Conservation (phyloP, 2,888 invertebrate species). For the Caenorhabditis virilis region DNA sequence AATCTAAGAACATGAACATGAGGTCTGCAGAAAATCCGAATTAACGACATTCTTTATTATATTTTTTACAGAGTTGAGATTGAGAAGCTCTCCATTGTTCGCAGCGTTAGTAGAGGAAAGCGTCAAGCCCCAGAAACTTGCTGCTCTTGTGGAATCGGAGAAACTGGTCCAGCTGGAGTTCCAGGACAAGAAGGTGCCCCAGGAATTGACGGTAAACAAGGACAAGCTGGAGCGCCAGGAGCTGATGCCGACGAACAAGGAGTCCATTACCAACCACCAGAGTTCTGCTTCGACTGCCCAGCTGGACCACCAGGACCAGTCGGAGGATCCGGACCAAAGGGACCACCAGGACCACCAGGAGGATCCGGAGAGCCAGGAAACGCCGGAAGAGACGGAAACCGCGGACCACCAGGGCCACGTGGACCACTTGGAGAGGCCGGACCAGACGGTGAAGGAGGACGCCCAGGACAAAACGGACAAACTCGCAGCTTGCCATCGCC, state of each 20-base stretch:
- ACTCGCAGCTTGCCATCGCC: constrained; percentile 40
- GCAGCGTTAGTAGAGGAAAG: constrained; percentile 23
- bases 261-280: constrained; percentile 32
- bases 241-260: constrained; percentile 40
- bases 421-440: constrained; percentile 45
- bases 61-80: constrained; percentile 18
- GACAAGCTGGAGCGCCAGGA: constrained; percentile 40
- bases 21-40: constrained; percentile 9
- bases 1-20: constrained; percentile 35
- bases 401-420: constrained; percentile 47
- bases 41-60: no score
- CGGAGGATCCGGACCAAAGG: constrained; percentile 51
- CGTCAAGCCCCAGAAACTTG: constrained; percentile 35
- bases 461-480: constrained; percentile 43
- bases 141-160: constrained; percentile 41
- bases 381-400: constrained; percentile 35
- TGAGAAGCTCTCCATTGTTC: constrained; percentile 10
- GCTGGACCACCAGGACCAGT: constrained; percentile 51
- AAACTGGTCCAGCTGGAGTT: constrained; percentile 40
- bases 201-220: constrained; percentile 37
- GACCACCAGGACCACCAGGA: constrained; percentile 51
- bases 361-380: constrained; percentile 39
- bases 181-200: constrained; percentile 41
- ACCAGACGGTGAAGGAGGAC: constrained; percentile 46
- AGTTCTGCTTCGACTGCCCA: constrained; percentile 38